Evolutionary conservation across 2,888 invertebrate genomes (phyloP), one percentile per base, ranked within the genome.

Genomic region (Drosophila nr. perissopoda): DNA sequence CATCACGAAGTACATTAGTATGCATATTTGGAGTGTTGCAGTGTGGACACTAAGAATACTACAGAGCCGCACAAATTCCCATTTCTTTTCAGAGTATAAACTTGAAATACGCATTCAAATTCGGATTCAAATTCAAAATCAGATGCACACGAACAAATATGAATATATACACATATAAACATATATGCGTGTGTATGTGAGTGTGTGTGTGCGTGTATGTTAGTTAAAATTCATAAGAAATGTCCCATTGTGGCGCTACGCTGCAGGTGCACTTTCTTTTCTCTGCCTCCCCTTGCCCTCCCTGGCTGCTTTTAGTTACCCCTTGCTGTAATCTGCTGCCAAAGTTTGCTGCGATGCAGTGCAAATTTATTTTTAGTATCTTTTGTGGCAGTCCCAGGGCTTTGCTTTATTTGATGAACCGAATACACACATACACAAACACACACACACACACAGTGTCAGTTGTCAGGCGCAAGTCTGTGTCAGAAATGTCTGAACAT

Each of bases 321-420:
- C 36, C 36, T 54, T 38, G 36, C 16, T 4, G 56, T 29, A 71
- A 59, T 36, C 59, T 48, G 65, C 53, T 29, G 42, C 53, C 45
- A 57, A 75, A 74, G 63, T 77, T 53, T 21, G 49, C 70, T 69
- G 66, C n/a, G 60, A 60, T 67, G 57, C 57, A 54, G 60, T 76
- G 87, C 48, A 82, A 81, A 83, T 81, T 79, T 86, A 86, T 88
- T 83, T 87, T 78, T 87, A 83, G 82, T 78, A 65, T 75, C 53
- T 69, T 73, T 76, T 71, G 63, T 74, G 74, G 73, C 66, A 76
- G 73, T 80, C 75, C 57, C 78, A 61, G 62, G 69, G 57, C 71
- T 71, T 68, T 69, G 71, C 67, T 82, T 76, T 74, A 71, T 80
- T 78, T 80, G 73, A 73, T 80, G 83, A 76, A 64, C 49, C 53